These are phyloP conservation scores for Amphiprion ocellaris DNA, from an alignment of 2,113 vertebrate genomes.

Conservation along the genomic window DNA sequence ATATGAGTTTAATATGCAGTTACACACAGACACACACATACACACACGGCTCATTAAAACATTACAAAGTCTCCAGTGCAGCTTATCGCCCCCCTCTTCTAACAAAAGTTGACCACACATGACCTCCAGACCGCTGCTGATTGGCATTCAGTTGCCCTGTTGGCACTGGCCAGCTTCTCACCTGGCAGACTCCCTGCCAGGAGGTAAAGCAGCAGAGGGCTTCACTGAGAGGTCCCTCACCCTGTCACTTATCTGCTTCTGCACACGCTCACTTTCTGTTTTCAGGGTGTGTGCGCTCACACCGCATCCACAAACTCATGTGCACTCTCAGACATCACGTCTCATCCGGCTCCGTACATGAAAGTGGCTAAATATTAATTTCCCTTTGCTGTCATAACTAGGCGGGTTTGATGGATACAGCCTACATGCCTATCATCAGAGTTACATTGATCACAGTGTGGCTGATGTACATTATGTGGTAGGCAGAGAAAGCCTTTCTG, in stretches of 20 bases:
- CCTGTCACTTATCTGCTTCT: slow-evolving; percentile 51
- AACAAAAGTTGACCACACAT: slow-evolving; percentile 42
- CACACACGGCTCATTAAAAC: slow-evolving; percentile 39
- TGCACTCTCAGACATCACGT: slow-evolving; percentile 4
- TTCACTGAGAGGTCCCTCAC: slow-evolving; percentile 64
- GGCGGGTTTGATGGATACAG: slow-evolving; percentile 62
- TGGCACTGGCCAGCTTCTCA: slow-evolving; percentile 57
- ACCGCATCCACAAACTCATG: slow-evolving; percentile 14
- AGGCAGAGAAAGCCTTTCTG: slow-evolving; percentile 26
- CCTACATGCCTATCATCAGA: slow-evolving; percentile 57
- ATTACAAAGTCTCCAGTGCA: slow-evolving; percentile 14
- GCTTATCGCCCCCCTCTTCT: slow-evolving; percentile 16
- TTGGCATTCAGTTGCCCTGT: slow-evolving; percentile 67
- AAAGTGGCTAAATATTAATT: slow-evolving; percentile 63
- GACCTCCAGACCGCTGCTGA: slow-evolving; percentile 66
- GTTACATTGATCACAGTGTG: slow-evolving; percentile 60
- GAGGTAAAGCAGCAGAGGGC: slow-evolving; percentile 49
- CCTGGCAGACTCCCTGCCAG: slow-evolving; percentile 61
- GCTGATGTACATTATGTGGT: slow-evolving; percentile 53
- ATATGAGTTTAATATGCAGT: slow-evolving; percentile 1
- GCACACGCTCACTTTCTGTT: slow-evolving; percentile 9
- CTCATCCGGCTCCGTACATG: slow-evolving; percentile 6
- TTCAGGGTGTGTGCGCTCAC: background rate
- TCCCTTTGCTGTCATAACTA: slow-evolving; percentile 52
- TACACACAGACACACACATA: background rate